A percentile compares a stretch with the other conserved stretches of the same genome.
Conservation (phyloP, 1,140 invertebrate species). For the Drosophila mayri region DNA sequence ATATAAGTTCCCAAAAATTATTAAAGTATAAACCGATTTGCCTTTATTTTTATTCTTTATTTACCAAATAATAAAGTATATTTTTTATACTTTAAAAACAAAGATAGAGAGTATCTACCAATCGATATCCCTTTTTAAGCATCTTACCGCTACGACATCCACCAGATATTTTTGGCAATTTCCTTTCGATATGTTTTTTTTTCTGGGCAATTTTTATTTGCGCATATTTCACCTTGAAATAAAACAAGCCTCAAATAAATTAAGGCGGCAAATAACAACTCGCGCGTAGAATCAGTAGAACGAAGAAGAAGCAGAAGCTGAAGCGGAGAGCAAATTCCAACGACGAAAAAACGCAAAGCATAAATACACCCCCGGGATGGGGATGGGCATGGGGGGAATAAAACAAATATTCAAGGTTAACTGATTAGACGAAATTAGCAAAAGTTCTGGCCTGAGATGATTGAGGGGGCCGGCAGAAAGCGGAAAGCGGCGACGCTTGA, state of each 20-base stretch:
- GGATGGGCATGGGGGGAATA: slow-evolving; percentile 28
- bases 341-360: slow-evolving; percentile 46
- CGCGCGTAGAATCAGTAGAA: slow-evolving; percentile 48
- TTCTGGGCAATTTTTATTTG: slow-evolving; percentile 60
- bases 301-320: slow-evolving; percentile 40
- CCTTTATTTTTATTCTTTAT: too few species aligned
- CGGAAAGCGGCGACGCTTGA: slow-evolving; percentile 18
- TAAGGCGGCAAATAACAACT: slow-evolving; percentile 57
- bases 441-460: slow-evolving; percentile 74
- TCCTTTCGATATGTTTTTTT: slow-evolving; percentile 47
- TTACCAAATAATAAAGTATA: too few species aligned
- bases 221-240: slow-evolving; percentile 79
- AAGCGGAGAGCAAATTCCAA: slow-evolving; percentile 64
- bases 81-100: not conserved
- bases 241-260: slow-evolving; percentile 79
- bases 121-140: not conserved
- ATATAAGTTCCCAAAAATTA: too few species aligned
- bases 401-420: slow-evolving; percentile 78
- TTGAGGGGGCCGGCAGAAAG: slow-evolving; percentile 19
- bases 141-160: too few species aligned
- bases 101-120: not conserved
- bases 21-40: too few species aligned
- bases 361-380: slow-evolving; percentile 51
- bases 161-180: slow-evolving; percentile 47
- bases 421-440: slow-evolving; percentile 83